Percentiles rank a stretch among this genome's conserved stretches.
phyloP scores from a whole-genome alignment of 2,888 invertebrate species.

The Macrophya annulata region DNA sequence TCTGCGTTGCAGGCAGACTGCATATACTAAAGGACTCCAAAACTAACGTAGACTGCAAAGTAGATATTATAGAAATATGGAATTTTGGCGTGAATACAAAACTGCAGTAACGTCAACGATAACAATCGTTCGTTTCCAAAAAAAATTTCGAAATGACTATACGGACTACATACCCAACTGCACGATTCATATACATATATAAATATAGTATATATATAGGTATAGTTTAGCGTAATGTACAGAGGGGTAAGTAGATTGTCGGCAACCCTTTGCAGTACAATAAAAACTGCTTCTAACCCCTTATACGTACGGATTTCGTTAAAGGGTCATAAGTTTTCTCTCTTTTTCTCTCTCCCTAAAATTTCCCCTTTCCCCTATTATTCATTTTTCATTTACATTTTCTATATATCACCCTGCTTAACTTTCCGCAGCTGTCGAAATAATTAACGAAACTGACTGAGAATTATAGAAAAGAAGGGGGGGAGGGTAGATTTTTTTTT shows the following conservation, averaged over 20 bases:
- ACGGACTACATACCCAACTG: too few species aligned
- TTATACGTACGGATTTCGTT: background rate
- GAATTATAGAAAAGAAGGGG: background rate
- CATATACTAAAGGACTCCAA: background rate
- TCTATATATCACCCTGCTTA: background rate
- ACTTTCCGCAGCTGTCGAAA: conserved; percentile 35
- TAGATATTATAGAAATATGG: too few species aligned
- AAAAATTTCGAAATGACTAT: too few species aligned
- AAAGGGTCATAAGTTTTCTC: background rate
- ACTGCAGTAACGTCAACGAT: too few species aligned
- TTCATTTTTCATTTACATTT: background rate
- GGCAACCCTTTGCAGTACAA: background rate
- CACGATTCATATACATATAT: too few species aligned
- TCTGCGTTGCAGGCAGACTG: background rate
- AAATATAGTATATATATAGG: too few species aligned
- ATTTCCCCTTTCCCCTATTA: background rate
- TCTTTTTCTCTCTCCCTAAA: background rate
- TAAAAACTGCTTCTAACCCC: background rate
- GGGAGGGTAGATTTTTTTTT: background rate
- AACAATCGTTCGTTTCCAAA: too few species aligned
- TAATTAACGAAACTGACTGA: conserved; percentile 14
- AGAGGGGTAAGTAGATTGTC: too few species aligned
- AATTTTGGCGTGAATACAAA: too few species aligned
- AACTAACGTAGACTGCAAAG: too few species aligned
- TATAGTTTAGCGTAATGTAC: too few species aligned